These are phyloP conservation scores for Limnodromus scolopaceus DNA, from an alignment of 2,797 vertebrate species.

Conservation along the genomic window DNA sequence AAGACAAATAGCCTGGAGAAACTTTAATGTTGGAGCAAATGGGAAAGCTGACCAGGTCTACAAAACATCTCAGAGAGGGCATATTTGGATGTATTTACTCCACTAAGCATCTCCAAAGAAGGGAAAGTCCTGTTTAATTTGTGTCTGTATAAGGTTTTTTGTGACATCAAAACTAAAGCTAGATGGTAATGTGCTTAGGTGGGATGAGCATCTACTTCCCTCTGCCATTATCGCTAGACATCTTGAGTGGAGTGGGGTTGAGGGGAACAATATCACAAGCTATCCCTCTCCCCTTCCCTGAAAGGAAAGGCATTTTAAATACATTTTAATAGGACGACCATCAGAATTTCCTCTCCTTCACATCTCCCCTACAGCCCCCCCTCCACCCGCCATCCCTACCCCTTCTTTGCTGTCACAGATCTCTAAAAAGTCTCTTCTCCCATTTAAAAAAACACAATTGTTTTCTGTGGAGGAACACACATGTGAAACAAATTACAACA, in stretches of 20 bases:
- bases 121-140: neutral
- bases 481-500: neutral
- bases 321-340: neutral
- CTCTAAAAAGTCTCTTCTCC: neutral
- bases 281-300: neutral
- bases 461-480: neutral
- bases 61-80: neutral
- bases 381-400: neutral
- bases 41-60: neutral
- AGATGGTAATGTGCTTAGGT: neutral
- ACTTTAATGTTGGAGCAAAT: neutral
- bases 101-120: neutral
- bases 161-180: neutral
- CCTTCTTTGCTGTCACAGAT: neutral
- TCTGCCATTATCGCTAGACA: neutral
- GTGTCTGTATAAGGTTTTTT: neutral
- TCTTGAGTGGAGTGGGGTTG: fast-evolving
- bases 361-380: too few species aligned
- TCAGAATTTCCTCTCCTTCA: neutral
- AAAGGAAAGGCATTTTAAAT: neutral
- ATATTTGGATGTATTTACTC: neutral
- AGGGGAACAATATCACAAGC: neutral
- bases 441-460: neutral
- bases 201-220: neutral
- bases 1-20: neutral